Base-by-base conservation (phyloP, 2,888 invertebrate species). In the Pristionchus arcanus region DNA sequence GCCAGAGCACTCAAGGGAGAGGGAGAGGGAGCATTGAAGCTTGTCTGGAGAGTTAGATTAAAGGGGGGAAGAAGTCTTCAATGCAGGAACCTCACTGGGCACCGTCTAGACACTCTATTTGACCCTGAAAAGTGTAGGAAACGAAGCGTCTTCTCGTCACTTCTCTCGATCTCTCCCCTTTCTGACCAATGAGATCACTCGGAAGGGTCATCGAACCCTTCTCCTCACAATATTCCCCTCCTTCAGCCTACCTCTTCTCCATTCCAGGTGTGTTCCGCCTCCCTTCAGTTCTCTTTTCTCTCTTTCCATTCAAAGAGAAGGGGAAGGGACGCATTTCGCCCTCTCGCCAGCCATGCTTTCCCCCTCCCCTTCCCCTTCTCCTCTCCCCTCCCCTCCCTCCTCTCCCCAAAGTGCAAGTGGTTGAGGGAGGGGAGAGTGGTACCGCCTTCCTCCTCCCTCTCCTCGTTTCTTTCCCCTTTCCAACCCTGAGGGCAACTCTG, bases 341-440 rank as follows among this genome's bases (percentile, higher is more conserved):
- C 42, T 77, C 77, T 77, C 77, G 34, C 71, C 28, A n/a, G 21
- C 53, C 53, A 83, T 83, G 53, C 53, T 83, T 55, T 31, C 49
- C 37, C 53, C 55, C 25, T 37, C 55, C 19, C 19, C 55, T 31
- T 19, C 28, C 37, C 31, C 55, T 28, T 25, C 55, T 31, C 25
- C 83, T 19, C 55, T 28, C 31, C 83, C 81, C 42, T 42, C 81
- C 83, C 55, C 49, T 19, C 55, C 55, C 83, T 55, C 55, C 83
- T 83, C 55, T 55, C 55, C 55, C 55, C 83, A 83, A 83, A 83
- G 83, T 83, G 55, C 83, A 83, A 83, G 83, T 21, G 37, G 31
- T 25, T 42, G 77, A 31, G 77, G 25, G 77, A 42, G 77, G 77
- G 77, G 77, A 42, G 77, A 77, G 77, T 77, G 77, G 68, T 77